These are phyloP conservation scores for Chromoteleia sp. DNA, from an alignment of 2,888 invertebrate genomes.

Conservation along the genomic window DNA sequence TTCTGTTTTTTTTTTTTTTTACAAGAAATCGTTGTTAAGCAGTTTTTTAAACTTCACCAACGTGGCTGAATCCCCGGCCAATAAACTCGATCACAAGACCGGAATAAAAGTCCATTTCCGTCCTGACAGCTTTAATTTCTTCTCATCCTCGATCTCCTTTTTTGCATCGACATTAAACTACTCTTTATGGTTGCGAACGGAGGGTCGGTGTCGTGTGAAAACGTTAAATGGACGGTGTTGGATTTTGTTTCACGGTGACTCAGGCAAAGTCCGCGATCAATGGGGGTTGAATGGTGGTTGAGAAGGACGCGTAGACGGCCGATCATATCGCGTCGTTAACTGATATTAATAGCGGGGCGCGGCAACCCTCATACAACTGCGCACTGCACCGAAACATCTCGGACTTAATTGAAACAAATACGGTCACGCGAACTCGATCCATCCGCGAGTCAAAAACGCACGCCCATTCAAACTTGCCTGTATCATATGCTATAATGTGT, in stretches of 20 bases:
- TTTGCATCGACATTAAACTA: constrained; percentile 44
- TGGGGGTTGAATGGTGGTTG: constrained; percentile 70
- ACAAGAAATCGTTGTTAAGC: background rate
- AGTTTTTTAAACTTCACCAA: background rate
- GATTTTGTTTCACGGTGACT: constrained; percentile 72
- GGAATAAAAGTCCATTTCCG: constrained; percentile 57
- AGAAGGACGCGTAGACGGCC: constrained; percentile 71
- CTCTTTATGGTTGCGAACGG: constrained; percentile 33
- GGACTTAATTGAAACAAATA: constrained; percentile 83
- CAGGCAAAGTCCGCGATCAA: constrained; percentile 70
- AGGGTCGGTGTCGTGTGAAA: constrained; percentile 72
- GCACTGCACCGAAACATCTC: constrained; percentile 65
- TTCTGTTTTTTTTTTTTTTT: too few species aligned
- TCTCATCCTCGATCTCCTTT: constrained; percentile 30
- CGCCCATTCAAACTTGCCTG: too few species aligned
- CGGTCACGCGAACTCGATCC: constrained; percentile 80
- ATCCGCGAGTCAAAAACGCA: background rate
- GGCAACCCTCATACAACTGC: constrained; percentile 71
- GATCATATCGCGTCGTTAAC: constrained; percentile 84
- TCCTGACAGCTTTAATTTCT: constrained; percentile 51
- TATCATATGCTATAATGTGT: too few species aligned
- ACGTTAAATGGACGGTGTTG: constrained; percentile 70
- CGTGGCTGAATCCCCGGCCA: background rate
- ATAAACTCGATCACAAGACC: constrained; percentile 32
- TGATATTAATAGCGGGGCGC: constrained; percentile 85